A percentile compares a stretch with the other conserved stretches of the same genome.
Evolutionary conservation across 2,113 vertebrate species (phyloP).

Genomic region (Prunella himalayana): DNA sequence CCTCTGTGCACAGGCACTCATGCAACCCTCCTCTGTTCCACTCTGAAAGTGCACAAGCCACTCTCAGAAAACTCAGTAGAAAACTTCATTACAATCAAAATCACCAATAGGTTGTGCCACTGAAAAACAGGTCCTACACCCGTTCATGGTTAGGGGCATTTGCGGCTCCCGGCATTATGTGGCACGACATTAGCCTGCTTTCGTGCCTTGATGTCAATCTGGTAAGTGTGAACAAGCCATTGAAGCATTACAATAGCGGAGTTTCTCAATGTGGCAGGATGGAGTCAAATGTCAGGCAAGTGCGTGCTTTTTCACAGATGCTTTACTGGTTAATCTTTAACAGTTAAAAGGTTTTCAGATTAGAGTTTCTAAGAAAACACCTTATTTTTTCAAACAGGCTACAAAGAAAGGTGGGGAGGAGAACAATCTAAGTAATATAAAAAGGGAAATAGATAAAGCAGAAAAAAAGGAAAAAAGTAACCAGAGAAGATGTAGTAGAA

Average conservation of each 20-base stretch:
- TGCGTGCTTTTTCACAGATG: not conserved
- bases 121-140: not conserved
- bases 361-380: not conserved
- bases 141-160: not conserved
- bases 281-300: not conserved
- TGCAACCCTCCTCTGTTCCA: not conserved
- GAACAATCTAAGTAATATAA: not conserved
- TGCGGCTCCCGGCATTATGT: not conserved
- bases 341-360: not conserved
- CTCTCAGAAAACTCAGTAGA: not conserved
- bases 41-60: not conserved
- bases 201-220: not conserved
- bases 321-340: conserved; percentile 40
- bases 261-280: not conserved
- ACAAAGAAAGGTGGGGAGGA: not conserved
- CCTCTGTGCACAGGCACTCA: rapidly evolving
- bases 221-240: not conserved
- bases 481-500: not conserved
- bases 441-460: not conserved
- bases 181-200: not conserved
- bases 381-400: not conserved
- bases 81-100: not conserved
- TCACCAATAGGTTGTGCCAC: not conserved
- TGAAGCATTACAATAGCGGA: not conserved
- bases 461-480: not conserved